phyloP scores from a whole-genome alignment of 2,113 vertebrate genomes.

The Zingel zingel region DNA sequence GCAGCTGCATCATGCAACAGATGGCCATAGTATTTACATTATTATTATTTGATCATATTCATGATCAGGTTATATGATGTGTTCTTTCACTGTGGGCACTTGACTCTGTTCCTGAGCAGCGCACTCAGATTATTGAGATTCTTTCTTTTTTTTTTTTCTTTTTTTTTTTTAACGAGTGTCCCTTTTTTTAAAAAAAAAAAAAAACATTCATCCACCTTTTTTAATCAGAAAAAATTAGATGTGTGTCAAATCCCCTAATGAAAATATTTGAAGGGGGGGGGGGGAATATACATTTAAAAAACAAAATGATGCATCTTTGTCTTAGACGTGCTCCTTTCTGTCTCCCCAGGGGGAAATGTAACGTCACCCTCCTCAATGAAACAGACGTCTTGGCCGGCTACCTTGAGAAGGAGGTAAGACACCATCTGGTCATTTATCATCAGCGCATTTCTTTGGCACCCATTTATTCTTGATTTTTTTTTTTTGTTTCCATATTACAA shows the following conservation, averaged over 20 bases:
- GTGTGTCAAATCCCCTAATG: too few relatives aligned
- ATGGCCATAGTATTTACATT: not conserved
- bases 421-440: not conserved
- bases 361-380: conserved; percentile 94
- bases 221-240: not conserved
- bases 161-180: not conserved
- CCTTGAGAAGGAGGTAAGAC: conserved; percentile 89
- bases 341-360: conserved; percentile 91
- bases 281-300: too few relatives aligned
- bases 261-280: too few relatives aligned
- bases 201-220: not conserved
- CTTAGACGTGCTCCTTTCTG: not conserved
- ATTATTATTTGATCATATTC: not conserved
- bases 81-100: not conserved
- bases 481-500: not conserved
- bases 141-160: not conserved
- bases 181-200: not conserved
- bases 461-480: not conserved
- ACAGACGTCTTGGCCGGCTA: conserved; percentile 92
- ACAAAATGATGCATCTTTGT: not conserved
- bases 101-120: not conserved
- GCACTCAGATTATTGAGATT: not conserved
- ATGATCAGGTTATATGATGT: not conserved
- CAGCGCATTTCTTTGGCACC: not conserved
- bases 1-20: not conserved